Evolutionary conservation across 2,888 invertebrate genomes (phyloP).

Genomic region (Chrysopilus asiliformis): DNA sequence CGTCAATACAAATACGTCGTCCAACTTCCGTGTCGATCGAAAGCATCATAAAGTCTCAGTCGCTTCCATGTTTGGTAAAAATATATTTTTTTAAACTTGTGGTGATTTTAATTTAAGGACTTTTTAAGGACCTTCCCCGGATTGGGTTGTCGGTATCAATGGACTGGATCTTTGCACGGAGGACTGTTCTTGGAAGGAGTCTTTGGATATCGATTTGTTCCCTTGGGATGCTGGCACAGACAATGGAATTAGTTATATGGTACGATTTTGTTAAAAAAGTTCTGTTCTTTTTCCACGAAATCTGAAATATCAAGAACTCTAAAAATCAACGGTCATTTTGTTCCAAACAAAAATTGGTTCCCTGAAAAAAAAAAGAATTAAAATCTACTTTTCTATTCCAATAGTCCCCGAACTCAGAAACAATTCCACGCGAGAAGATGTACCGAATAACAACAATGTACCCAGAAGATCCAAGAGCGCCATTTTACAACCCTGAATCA

Average conservation of each 20-base stretch:
- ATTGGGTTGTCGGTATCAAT: conserved; percentile 93
- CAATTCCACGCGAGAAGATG: conserved; percentile 70
- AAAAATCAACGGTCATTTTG: too few species aligned
- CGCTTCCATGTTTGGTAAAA: conserved; percentile 68
- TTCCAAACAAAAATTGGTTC: not conserved
- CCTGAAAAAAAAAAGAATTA: conserved; percentile 1
- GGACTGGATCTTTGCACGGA: conserved; percentile 74
- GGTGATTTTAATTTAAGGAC: not conserved
- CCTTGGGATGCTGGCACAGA: conserved; percentile 97
- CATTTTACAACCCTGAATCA: conserved; percentile 70
- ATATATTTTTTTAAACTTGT: not conserved
- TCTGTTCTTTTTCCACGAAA: not conserved
- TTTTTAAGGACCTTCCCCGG: conserved; percentile 76
- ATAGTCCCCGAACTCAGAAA: conserved; percentile 67
- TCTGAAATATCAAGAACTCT: not conserved
- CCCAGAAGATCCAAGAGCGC: conserved; percentile 82
- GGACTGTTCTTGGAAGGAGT: conserved; percentile 87
- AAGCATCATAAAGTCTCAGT: conserved; percentile 77
- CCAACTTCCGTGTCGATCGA: conserved; percentile 70
- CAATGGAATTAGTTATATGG: conserved; percentile 81
- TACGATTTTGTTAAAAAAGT: conserved; percentile 28
- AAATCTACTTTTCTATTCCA: not conserved
- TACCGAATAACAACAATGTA: conserved; percentile 78
- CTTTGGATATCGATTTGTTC: conserved; percentile 67
- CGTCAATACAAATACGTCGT: conserved; percentile 70